A percentile compares a stretch with the other conserved stretches of the same genome.
phyloP scores from a whole-genome alignment of 1,140 invertebrate genomes.

The Hermatobates lingyangjiaoensis region DNA sequence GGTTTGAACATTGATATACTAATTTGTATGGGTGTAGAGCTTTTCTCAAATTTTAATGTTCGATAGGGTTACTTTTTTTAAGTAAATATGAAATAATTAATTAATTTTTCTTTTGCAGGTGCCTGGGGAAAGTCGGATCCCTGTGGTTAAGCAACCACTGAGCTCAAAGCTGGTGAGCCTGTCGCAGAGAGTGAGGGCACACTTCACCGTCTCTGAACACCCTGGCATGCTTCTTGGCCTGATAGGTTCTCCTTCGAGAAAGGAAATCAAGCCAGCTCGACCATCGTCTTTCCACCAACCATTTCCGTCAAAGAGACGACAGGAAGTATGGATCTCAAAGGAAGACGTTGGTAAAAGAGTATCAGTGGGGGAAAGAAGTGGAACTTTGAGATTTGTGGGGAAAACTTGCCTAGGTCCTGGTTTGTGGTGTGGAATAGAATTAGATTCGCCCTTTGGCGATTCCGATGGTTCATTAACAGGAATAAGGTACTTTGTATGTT shows the following conservation, averaged over 20 bases:
- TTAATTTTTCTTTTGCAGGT: conserved; percentile 15
- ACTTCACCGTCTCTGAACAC: conserved; percentile 11
- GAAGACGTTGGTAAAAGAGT: conserved; percentile 31
- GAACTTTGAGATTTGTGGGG: conserved; percentile 35
- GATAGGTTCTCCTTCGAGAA: conserved; percentile 14
- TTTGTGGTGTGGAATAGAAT: conserved; percentile 41
- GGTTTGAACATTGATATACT: too few species aligned
- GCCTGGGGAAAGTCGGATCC: conserved; percentile 23
- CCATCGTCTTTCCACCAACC: conserved; percentile 14
- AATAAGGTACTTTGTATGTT: conserved; percentile 31
- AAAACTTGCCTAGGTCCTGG: conserved; percentile 34
- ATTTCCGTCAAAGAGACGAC: conserved; percentile 6
- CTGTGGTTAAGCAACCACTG: conserved; percentile 13
- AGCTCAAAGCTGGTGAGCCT: conserved; percentile 15
- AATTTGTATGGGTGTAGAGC: too few species aligned
- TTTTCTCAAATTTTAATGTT: too few species aligned
- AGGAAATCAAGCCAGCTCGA: conserved; percentile 5
- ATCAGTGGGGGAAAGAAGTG: conserved; percentile 29
- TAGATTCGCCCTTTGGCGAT: conserved; percentile 34
- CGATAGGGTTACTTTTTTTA: too few species aligned
- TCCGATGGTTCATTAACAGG: conserved; percentile 41
- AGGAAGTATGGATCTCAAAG: conserved; percentile 8
- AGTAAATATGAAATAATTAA: too few species aligned
- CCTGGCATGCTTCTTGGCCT: conserved; percentile 11
- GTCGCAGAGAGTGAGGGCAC: conserved; percentile 19